These are phyloP conservation scores for Galerucella nymphaeae DNA, from an alignment of 2,888 invertebrate species.

Conservation along the genomic window DNA sequence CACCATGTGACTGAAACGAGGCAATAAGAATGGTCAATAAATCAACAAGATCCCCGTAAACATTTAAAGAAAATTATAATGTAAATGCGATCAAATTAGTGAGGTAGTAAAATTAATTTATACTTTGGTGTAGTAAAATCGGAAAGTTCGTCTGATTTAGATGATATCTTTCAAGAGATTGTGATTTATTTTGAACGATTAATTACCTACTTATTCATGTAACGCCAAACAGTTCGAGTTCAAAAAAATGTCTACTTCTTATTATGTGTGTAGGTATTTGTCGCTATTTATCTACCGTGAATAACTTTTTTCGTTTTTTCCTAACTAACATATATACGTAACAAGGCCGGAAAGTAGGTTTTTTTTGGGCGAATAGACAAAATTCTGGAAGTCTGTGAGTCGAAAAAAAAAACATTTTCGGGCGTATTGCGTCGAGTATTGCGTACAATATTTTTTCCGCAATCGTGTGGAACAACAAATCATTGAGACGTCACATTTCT, in stretches of 20 bases:
- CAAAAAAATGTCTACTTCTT: not conserved
- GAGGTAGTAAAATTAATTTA: slow-evolving; percentile 42
- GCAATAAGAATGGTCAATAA: slow-evolving; percentile 45
- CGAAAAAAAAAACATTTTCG: too few relatives aligned
- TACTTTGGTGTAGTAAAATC: slow-evolving; percentile 41
- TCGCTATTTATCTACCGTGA: not conserved
- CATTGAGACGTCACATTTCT: too few relatives aligned
- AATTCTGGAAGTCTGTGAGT: too few relatives aligned
- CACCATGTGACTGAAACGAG: slow-evolving; percentile 42
- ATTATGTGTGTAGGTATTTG: not conserved
- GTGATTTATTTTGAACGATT: slow-evolving; percentile 37
- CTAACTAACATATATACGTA: too few relatives aligned
- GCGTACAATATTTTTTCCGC: too few relatives aligned
- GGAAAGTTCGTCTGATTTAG: slow-evolving; percentile 33
- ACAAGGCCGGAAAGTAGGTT: too few relatives aligned
- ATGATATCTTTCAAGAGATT: slow-evolving; percentile 35
- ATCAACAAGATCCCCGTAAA: slow-evolving; percentile 42
- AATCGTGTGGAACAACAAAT: too few relatives aligned
- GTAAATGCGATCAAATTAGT: slow-evolving; percentile 39
- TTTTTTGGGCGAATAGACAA: too few relatives aligned
- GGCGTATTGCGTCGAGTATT: too few relatives aligned
- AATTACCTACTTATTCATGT: slow-evolving; percentile 36
- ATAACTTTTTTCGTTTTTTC: not conserved
- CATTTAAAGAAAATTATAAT: slow-evolving; percentile 41
- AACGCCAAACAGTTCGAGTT: slow-evolving; percentile 4